Evolutionary conservation across 2,888 invertebrate genomes (phyloP).

Genomic region (Melikaiella ostensackeni): DNA sequence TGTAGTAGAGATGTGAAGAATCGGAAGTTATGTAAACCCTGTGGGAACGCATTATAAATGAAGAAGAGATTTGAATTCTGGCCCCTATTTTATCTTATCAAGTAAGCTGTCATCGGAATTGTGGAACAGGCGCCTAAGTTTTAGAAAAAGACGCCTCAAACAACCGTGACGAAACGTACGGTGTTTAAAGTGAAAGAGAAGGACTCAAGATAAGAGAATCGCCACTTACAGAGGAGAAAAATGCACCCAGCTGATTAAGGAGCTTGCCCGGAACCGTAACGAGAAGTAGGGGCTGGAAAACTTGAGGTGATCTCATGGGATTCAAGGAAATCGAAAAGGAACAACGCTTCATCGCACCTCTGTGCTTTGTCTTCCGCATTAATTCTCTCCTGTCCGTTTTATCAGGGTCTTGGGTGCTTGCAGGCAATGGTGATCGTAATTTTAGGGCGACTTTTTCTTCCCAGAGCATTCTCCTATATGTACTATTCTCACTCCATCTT

Average conservation of each 20-base stretch:
- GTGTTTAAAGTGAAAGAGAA: conserved; percentile 8
- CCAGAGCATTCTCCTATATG: conserved; percentile 11
- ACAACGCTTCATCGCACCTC: conserved; percentile 38
- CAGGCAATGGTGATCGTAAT: conserved; percentile 33
- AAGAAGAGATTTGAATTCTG: no score
- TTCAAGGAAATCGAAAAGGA: conserved; percentile 31
- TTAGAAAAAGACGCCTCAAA: not conserved
- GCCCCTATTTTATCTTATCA: not conserved
- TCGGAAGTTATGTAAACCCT: no score
- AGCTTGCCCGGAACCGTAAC: conserved; percentile 45
- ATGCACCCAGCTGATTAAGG: conserved; percentile 65
- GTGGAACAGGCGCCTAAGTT: not conserved
- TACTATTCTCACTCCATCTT: not conserved
- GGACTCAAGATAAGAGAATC: conserved; percentile 64
- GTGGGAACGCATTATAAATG: no score
- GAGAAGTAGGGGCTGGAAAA: conserved; percentile 13
- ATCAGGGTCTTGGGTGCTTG: conserved; percentile 19
- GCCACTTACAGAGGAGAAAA: conserved; percentile 63
- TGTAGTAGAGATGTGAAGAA: no score
- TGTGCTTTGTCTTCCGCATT: conserved; percentile 38
- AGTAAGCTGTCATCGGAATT: conserved; percentile 16
- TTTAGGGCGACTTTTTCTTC: not conserved
- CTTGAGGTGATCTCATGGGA: conserved; percentile 29
- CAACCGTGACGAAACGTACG: not conserved
- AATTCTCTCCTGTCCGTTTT: conserved; percentile 28